Conservation (phyloP, 2,113 vertebrate species). For the Petromus typicus region DNA sequence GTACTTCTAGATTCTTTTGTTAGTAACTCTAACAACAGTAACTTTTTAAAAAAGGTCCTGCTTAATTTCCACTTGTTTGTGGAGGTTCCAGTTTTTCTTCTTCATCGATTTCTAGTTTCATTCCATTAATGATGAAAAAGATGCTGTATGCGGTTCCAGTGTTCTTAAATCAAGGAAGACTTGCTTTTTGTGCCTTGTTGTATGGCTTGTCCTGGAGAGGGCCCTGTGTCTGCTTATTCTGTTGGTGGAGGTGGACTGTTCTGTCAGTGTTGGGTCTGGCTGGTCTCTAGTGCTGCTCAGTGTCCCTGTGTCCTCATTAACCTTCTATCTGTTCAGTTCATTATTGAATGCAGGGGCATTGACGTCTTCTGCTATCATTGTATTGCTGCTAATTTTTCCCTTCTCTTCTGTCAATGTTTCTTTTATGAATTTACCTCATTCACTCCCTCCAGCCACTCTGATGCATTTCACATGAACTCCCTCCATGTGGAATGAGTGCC, state of each 20-base stretch:
- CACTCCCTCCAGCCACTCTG: not conserved
- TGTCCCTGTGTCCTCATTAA: not conserved
- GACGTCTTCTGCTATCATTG: not conserved
- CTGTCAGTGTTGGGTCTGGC: not conserved
- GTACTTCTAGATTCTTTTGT: not conserved
- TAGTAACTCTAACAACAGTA: not conserved
- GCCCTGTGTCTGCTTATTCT: not conserved
- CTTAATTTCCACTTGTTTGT: not conserved
- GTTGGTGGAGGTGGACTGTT: not conserved
- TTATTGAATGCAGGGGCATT: not conserved
- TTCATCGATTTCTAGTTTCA: not conserved
- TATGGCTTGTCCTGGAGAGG: not conserved
- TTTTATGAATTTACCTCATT: not conserved
- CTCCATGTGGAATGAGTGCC: not conserved
- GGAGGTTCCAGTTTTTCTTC: not conserved
- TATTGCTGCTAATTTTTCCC: not conserved
- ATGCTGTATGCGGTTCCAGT: not conserved
- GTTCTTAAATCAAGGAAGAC: not conserved
- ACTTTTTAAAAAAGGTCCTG: not conserved
- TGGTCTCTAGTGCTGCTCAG: not conserved
- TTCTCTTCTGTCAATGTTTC: not conserved
- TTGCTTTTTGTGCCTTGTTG: not conserved
- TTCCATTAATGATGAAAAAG: not conserved
- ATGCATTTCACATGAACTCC: not conserved
- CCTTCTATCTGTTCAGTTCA: not conserved